Base-by-base conservation (phyloP, 2,113 vertebrate genomes). In the Calonectris borealis region DNA sequence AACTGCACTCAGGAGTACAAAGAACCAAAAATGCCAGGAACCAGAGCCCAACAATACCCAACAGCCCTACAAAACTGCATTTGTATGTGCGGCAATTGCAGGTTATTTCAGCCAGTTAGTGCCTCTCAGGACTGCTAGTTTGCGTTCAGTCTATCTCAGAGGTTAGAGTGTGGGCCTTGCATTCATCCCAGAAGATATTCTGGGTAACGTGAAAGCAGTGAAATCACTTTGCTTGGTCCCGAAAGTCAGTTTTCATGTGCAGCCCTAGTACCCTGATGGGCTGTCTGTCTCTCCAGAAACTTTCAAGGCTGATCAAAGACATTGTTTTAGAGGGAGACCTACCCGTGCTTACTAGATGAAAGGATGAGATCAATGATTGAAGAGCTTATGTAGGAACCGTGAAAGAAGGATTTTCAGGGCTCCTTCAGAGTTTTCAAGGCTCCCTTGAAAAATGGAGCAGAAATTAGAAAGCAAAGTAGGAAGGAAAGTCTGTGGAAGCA, bases 291-390 rank as follows among this genome's bases (percentile, higher is more conserved):
- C 69, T 85, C 60, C 61, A 93, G 72, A 85, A 48, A 44, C 68
- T 79, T 94, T 90, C 64, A 68, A 75, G 71, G 27, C 64, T 94
- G 84, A 96, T 96, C 73, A 96, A 96, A 94, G 46, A 31, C 21
- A 38, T 61, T 81, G 86, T 78, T 92, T 93, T 82, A 90, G 79
- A 88, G 77, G 66, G 68, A 95, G 44, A 55, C 48, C 84, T 93
- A 34, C 48, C 55, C 12, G 0, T 75, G 66, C 77, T 76, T 78
- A n/a, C 25, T 64, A 84, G 85, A 83, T 94, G 85, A 96, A 96
- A 95, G 64, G 40, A 75, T 84, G 52, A 72, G 84, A 88, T 62
- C 90, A 57, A 2, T 82, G 86, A 75, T 85, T 82, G 77, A 90
- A 80, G 87, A 83, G 40, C 61, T 92, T 85, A 44, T 55, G 46